A percentile compares a stretch with the other conserved stretches of the same genome.
These are phyloP conservation scores for Neocrepidodera transversa DNA, from an alignment of 2,888 invertebrate species.

Conservation along the genomic window DNA sequence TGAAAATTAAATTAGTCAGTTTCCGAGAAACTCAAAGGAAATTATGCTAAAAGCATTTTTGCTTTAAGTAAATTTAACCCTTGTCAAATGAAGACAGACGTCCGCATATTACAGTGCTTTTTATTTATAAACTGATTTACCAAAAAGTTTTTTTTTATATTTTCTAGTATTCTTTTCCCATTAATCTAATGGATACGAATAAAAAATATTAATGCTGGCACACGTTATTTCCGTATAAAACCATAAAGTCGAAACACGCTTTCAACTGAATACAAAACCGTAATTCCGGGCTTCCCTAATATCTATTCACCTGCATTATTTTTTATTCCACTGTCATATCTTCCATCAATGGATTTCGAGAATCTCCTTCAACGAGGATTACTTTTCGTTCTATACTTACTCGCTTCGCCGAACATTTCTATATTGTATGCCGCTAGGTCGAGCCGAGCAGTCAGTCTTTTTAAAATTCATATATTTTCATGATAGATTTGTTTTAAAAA, in stretches of 20 bases:
- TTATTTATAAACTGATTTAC: too few relatives aligned
- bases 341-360: constrained; percentile 20
- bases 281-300: constrained; percentile 10
- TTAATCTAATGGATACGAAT: too few relatives aligned
- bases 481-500: too few relatives aligned
- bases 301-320: constrained; percentile 21
- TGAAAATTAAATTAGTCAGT: too few relatives aligned
- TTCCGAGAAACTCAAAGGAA: background rate
- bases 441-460: constrained; percentile 17
- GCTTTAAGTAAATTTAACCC: background rate
- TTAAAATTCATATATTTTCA: constrained; percentile 25
- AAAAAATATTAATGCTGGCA: too few relatives aligned
- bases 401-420: constrained; percentile 27
- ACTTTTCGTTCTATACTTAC: constrained; percentile 24
- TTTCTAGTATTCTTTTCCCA: too few relatives aligned
- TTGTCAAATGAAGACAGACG: too few relatives aligned
- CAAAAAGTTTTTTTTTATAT: too few relatives aligned
- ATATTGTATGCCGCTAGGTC: constrained; percentile 8
- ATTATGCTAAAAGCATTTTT: background rate
- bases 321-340: constrained; percentile 23
- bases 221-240: too few relatives aligned
- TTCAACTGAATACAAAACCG: constrained; percentile 10
- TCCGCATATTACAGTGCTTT: too few relatives aligned
- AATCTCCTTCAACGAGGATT: constrained; percentile 32
- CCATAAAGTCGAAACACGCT: too few relatives aligned